phyloP scores from a whole-genome alignment of 2,888 invertebrate species.

The Syrista parreyssii region DNA sequence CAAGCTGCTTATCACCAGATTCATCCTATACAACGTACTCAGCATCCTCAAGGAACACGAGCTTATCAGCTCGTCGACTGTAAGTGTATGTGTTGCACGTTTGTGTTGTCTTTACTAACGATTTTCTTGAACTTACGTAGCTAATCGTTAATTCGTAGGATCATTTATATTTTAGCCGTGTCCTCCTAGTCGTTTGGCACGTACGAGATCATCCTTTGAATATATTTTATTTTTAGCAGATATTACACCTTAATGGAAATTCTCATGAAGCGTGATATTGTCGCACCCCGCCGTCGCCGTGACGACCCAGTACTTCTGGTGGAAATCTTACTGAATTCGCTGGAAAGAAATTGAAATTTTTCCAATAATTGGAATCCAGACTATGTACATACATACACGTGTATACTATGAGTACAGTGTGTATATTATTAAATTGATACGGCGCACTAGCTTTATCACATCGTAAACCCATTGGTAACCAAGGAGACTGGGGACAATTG shows the following conservation, averaged over 20 bases:
- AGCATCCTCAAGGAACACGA: constrained; percentile 26
- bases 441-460: not conserved
- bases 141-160: not conserved
- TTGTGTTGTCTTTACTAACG: constrained; percentile 17
- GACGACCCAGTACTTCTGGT: not conserved
- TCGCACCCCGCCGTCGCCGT: not conserved
- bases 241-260: not conserved
- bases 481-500: not conserved
- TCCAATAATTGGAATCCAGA: not conserved
- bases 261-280: not conserved
- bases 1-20: constrained; percentile 53
- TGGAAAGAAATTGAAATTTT: not conserved
- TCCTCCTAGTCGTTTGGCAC: not conserved
- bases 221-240: not conserved
- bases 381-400: not conserved
- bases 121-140: not conserved
- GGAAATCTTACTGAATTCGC: not conserved
- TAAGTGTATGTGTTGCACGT: constrained; percentile 49
- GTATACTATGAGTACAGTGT: not conserved
- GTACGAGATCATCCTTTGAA: not conserved
- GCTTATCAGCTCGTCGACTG: constrained; percentile 46
- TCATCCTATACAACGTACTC: constrained; percentile 49
- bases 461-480: not conserved
- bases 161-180: not conserved
- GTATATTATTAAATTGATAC: not conserved